Base-by-base conservation (phyloP, 30 jellyfish, hydroid and myxozoan genomes). In the Aurelia coerulea region DNA sequence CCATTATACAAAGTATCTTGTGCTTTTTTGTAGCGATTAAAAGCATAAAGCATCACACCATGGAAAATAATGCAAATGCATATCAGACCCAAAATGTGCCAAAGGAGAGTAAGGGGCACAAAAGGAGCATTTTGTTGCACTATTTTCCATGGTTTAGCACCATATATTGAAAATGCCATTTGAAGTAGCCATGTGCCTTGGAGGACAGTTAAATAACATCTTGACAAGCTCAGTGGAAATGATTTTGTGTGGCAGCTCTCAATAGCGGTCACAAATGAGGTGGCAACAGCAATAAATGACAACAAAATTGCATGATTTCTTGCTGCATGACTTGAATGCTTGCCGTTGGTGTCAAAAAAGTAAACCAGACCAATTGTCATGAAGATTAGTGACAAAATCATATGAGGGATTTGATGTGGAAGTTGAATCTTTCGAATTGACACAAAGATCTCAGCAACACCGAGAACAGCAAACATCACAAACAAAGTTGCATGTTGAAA, bases 141-240 rank as follows among this genome's bases (percentile, higher is more conserved):
- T 1, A 19, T 23, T 33, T 65, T 58, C 94, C 87, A 85, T 29
- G 87, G 14, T n/a, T 75, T 66, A 29, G 89, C 64, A 3, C 94
- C 66, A 16, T n/a, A 31, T 7, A 50, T 10, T 6, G 81, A 46
- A 64, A 69, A 85, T 5, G 94, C 51, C 59, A 51, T 85, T 53
- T 85, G 94, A 16, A 85, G 76, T 2, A 65, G 70, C 94, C 94
- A 85, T 9, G 94, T 85, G 62, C 87, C 94, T 60, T 73, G 94
- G 10, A 85, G 78, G 42, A 73, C 49, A 2, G 88, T 74, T 18
- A 85, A 74, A 59, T 49, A 73, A n/a, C 94, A 72, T 37, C 87
- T 85, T 11, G 88, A 56, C 51, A 73, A 69, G 63, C 88, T 74
- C 71, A 85, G 42, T 2, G 83, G 46, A 23, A 72, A 69, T 15